Conservation (phyloP, 2,888 invertebrate species). For the Cylloceria caligata region DNA sequence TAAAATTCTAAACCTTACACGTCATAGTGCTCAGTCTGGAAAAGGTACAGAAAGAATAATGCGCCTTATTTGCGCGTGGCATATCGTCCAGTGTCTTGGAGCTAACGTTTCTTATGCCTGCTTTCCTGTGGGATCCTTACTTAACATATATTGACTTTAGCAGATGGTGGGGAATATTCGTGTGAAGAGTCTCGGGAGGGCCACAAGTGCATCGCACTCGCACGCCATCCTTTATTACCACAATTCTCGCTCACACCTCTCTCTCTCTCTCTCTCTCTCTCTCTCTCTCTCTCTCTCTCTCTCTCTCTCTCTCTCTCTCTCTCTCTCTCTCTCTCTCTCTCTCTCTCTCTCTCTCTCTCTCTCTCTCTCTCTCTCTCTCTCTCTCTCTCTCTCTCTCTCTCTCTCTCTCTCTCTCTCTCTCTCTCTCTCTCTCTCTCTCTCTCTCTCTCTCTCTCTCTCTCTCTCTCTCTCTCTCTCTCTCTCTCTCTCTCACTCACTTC, state of each 20-base stretch:
- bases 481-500: constrained; percentile 25
- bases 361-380: constrained; percentile 6
- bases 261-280: constrained; percentile 4
- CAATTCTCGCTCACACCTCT: constrained; percentile 34
- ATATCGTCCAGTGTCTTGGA: not conserved
- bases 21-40: not conserved
- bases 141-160: not conserved
- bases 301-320: constrained; percentile 15
- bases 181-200: constrained; percentile 54
- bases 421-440: constrained; percentile 28
- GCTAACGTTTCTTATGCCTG: no score
- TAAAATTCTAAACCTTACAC: not conserved
- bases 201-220: constrained; percentile 80
- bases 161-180: constrained; percentile 52
- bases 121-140: not conserved
- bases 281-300: no score
- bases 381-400: constrained; percentile 30
- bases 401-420: constrained; percentile 6
- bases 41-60: constrained; percentile 5
- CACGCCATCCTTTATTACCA: constrained; percentile 74
- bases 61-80: no score
- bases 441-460: constrained; percentile 7
- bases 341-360: constrained; percentile 33
- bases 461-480: constrained; percentile 29
- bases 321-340: constrained; percentile 20